Evolutionary conservation across 2,797 vertebrate species (phyloP).

Genomic region (Oreortyx pictus): DNA sequence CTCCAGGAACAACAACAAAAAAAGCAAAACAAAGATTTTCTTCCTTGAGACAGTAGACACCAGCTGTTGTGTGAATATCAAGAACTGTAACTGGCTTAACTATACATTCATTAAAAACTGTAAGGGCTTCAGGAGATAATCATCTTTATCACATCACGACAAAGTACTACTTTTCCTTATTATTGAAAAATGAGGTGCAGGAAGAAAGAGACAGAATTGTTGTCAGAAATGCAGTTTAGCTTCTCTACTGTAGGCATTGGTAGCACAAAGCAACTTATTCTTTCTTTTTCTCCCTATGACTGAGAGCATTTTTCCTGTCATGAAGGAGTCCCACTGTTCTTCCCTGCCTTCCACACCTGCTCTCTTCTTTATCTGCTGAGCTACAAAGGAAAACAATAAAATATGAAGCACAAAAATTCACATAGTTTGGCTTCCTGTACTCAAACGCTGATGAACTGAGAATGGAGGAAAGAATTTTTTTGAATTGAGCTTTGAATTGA

Average conservation of each 20-base stretch:
- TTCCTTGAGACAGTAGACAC: not conserved
- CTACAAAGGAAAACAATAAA: slow-evolving; percentile 57
- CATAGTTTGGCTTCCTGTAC: not conserved
- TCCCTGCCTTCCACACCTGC: slow-evolving; percentile 69
- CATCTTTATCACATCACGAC: slow-evolving; percentile 29
- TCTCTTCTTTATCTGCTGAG: slow-evolving; percentile 56
- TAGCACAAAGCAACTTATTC: slow-evolving; percentile 26
- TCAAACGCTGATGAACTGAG: not conserved
- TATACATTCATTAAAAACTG: not conserved
- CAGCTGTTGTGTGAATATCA: not conserved
- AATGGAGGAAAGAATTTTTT: not conserved
- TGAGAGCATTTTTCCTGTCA: slow-evolving; percentile 54
- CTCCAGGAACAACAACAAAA: not conserved
- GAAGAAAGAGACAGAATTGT: slow-evolving; percentile 4
- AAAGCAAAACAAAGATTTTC: not conserved
- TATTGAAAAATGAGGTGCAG: slow-evolving; percentile 23
- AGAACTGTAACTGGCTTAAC: not conserved
- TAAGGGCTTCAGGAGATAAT: slow-evolving; percentile 7
- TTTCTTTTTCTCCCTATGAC: slow-evolving; percentile 43
- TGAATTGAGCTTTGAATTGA: not conserved
- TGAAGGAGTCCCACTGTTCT: slow-evolving; percentile 67
- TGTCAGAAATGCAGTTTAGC: slow-evolving; percentile 16
- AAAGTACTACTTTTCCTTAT: slow-evolving; percentile 42
- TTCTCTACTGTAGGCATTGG: not conserved
- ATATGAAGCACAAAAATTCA: slow-evolving; percentile 42